These are phyloP conservation scores for Helarctos malayanus DNA, from an alignment of 2,797 vertebrate species.

Conservation along the genomic window DNA sequence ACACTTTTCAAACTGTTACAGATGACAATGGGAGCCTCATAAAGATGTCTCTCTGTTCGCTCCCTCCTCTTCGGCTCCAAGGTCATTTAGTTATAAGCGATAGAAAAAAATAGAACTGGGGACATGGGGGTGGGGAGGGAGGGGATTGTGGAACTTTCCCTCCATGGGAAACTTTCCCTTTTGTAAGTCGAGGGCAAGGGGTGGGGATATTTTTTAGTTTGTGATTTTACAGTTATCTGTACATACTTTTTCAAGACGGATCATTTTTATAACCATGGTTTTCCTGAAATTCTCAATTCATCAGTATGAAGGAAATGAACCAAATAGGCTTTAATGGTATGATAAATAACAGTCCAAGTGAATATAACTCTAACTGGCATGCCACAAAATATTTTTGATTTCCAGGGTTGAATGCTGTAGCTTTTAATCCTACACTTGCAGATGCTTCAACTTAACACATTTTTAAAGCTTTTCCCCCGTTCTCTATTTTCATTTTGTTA, in stretches of 20 bases:
- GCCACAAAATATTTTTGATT: conserved; percentile 45
- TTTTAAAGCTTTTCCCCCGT: conserved; percentile 67
- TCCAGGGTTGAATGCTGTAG: conserved; percentile 83
- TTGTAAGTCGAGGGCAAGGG: conserved; percentile 77
- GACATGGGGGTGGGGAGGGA: conserved; percentile 60
- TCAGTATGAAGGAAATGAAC: conserved; percentile 90
- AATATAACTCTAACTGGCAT: conserved; percentile 82
- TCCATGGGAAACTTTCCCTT: conserved; percentile 83
- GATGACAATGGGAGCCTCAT: conserved; percentile 82
- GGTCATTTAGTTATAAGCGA: conserved; percentile 77
- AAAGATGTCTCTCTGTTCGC: conserved; percentile 66
- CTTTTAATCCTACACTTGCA: conserved; percentile 85
- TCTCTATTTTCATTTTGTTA: conserved; percentile 82
- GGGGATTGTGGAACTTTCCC: conserved; percentile 70
- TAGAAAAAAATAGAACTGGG: conserved; percentile 21
- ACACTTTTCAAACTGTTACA: conserved; percentile 79
- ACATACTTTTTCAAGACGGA: conserved; percentile 87
- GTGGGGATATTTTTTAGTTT: conserved; percentile 81
- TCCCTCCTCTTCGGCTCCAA: conserved; percentile 72
- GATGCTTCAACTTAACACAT: conserved; percentile 77
- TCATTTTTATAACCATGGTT: conserved; percentile 87
- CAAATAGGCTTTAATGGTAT: conserved; percentile 82
- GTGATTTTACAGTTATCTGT: conserved; percentile 88
- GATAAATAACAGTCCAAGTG: conserved; percentile 85
- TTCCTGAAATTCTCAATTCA: conserved; percentile 85